A percentile compares a stretch with the other conserved stretches of the same genome.
These are phyloP conservation scores for Festucalex cinctus DNA, from an alignment of 2,113 vertebrate species.

Conservation along the genomic window DNA sequence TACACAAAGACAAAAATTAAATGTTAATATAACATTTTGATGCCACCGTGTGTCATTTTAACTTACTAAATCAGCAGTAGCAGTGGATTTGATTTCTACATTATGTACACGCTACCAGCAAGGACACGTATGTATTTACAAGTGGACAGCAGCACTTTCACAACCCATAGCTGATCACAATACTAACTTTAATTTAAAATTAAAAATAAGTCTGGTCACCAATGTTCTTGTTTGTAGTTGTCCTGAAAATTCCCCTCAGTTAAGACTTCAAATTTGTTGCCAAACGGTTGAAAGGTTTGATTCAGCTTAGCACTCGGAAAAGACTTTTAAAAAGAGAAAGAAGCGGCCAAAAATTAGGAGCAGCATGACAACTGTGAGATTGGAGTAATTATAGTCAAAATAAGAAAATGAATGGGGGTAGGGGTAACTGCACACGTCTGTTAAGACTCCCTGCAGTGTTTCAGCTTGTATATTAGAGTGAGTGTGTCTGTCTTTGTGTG, in stretches of 20 bases:
- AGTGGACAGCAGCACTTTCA: conserved; percentile 51
- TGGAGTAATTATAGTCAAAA: conserved; percentile 2
- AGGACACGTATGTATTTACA: conserved; percentile 58
- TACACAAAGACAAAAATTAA: conserved; percentile 47
- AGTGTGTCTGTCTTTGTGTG: conserved; percentile 31
- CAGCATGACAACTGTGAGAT: conserved; percentile 10
- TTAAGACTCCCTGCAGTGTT: conserved; percentile 33
- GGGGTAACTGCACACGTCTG: conserved; percentile 36
- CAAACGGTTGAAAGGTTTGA: conserved; percentile 41
- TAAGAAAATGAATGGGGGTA: conserved; percentile 10
- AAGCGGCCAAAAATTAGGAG: conserved; percentile 7
- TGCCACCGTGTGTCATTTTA: conserved; percentile 40
- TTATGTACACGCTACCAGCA: conserved; percentile 63
- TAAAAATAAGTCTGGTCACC: conserved; percentile 2
- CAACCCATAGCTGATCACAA: conserved; percentile 32
- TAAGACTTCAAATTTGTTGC: conserved; percentile 16
- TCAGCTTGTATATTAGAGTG: conserved; percentile 2
- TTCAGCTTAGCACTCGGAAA: conserved; percentile 37
- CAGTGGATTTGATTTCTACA: conserved; percentile 57
- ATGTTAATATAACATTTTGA: conserved; percentile 73
- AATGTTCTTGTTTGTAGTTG: not conserved
- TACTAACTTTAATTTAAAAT: conserved; percentile 16
- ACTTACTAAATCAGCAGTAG: conserved; percentile 52
- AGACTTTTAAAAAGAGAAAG: conserved; percentile 29
- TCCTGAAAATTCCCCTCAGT: conserved; percentile 20